Percentiles rank a stretch among this genome's conserved stretches.
Conservation (phyloP, 2,113 vertebrate genomes). For the Toxotes chatareus region DNA sequence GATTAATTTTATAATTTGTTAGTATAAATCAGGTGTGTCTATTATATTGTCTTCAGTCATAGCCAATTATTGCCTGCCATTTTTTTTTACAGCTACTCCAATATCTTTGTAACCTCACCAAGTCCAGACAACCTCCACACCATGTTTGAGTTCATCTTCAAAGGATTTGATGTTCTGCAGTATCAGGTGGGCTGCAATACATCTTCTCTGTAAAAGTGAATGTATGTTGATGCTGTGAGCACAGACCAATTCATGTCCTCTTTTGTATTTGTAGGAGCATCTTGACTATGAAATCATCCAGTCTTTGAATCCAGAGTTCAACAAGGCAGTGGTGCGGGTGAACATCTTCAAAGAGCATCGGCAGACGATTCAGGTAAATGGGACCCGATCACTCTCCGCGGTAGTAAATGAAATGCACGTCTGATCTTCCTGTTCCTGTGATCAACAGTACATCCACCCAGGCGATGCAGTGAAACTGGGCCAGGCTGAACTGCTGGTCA, state of each 20-base stretch:
- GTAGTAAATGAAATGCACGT: neutral
- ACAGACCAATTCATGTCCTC: neutral
- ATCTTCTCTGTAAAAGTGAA: neutral
- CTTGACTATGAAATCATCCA: conserved; percentile 98
- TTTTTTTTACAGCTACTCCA: conserved; percentile 90
- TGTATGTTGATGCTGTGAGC: neutral
- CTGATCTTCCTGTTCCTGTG: neutral
- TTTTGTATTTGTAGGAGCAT: conserved; percentile 87
- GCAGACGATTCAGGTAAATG: conserved; percentile 95
- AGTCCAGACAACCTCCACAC: conserved; percentile 98
- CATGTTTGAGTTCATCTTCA: conserved; percentile 98
- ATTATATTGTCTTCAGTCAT: neutral
- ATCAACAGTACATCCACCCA: conserved; percentile 94
- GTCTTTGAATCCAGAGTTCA: conserved; percentile 97
- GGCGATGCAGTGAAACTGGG: conserved; percentile 95
- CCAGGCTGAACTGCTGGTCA: conserved; percentile 96
- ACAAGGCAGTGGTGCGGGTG: conserved; percentile 96
- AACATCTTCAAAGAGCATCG: conserved; percentile 98
- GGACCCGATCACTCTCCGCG: neutral
- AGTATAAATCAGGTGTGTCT: neutral
- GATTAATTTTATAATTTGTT: neutral
- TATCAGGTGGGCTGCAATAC: conserved; percentile 66
- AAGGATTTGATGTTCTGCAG: conserved; percentile 95
- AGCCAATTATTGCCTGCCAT: conserved; percentile 4
- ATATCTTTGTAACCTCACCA: conserved; percentile 97